These are phyloP conservation scores for Pao palembangensis DNA, from an alignment of 2,113 vertebrate genomes.

Conservation along the genomic window DNA sequence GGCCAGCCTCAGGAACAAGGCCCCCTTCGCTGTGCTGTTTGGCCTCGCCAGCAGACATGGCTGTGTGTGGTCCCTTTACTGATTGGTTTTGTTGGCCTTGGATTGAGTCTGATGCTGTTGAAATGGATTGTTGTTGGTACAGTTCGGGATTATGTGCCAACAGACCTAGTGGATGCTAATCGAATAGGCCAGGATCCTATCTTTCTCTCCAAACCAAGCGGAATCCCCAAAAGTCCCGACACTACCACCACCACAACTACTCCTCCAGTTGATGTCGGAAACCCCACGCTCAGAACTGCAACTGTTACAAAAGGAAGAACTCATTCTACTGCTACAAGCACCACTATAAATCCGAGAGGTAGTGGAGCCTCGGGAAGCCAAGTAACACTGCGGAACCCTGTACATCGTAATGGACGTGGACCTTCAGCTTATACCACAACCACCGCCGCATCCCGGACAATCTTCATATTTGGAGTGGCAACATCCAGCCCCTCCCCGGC, in stretches of 20 bases:
- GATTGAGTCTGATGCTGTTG: conserved; percentile 90
- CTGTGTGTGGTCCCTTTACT: conserved; percentile 88
- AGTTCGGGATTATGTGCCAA: conserved; percentile 89
- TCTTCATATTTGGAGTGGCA: conserved; percentile 45
- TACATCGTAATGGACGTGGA: conserved; percentile 55
- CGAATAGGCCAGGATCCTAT: conserved; percentile 92
- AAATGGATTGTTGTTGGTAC: conserved; percentile 95
- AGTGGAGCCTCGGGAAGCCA: conserved; percentile 70
- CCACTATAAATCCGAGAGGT: conserved; percentile 52
- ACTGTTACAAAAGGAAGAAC: conserved; percentile 59
- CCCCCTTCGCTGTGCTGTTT: conserved; percentile 84
- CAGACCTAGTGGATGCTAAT: conserved; percentile 89
- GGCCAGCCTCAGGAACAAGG: conserved; percentile 79
- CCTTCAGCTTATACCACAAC: conserved; percentile 56
- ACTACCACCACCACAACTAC: conserved; percentile 67
- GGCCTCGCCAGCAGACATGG: conserved; percentile 94
- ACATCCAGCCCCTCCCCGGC: conserved; percentile 65
- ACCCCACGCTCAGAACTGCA: conserved; percentile 51
- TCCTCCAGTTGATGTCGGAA: conserved; percentile 45
- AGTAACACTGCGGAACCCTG: conserved; percentile 69
- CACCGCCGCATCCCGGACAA: conserved; percentile 40
- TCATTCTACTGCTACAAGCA: conserved; percentile 68
- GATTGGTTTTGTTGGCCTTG: conserved; percentile 89
- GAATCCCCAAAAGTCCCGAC: conserved; percentile 82
- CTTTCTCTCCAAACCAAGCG: conserved; percentile 90